Base-by-base conservation (phyloP, 2,113 vertebrate species). In the Stigmatopora nigra region DNA sequence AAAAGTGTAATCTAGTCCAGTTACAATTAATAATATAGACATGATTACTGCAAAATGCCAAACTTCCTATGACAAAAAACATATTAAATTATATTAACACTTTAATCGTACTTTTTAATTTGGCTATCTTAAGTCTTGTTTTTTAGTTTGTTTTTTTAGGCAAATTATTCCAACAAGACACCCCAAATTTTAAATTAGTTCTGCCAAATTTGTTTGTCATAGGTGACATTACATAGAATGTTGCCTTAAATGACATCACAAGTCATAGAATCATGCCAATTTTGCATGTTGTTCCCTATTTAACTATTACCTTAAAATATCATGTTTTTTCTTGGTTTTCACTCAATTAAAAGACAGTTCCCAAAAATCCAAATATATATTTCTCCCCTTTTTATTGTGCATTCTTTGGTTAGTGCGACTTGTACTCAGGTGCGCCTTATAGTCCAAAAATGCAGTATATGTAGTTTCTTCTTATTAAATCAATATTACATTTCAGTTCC, bases 1-100 rank as follows among this genome's bases (percentile, higher is more conserved):
- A 20, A 47, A 56, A 63, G 66, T 73, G 66, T 79, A 76, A 82
- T 78, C 79, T 71, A 5, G 15, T 47, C 70, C 61, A 85, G 77
- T 77, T 48, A 25, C 70, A 11, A 13, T 69, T 61, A 76, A 70
- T 63, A 72, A 75, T 79, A 69, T 48, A 65, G 81, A 73, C 82
- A 62, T 58, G 70, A 53, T 69, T 48, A 51, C 61, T 14, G 36
- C n/a, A 12, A 63, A 60, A 68, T 56, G 48, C 35, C n/a, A 15
- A 64, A 19, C 47, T 45, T 61, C 22, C 38, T 49, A 68, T 81
- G 63, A 11, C 71, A 80, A 35, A 38, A 41, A 41, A 10, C 38
- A n/a, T 55, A 31, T 51, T 45, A 14, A 6, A 17, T 48, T 4
- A 16, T 2, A 48, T 5, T 48, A 2, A 48, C 1, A 15, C 46